Conservation (phyloP, 2,113 vertebrate species). For the Ctenodactylus gundi region DNA sequence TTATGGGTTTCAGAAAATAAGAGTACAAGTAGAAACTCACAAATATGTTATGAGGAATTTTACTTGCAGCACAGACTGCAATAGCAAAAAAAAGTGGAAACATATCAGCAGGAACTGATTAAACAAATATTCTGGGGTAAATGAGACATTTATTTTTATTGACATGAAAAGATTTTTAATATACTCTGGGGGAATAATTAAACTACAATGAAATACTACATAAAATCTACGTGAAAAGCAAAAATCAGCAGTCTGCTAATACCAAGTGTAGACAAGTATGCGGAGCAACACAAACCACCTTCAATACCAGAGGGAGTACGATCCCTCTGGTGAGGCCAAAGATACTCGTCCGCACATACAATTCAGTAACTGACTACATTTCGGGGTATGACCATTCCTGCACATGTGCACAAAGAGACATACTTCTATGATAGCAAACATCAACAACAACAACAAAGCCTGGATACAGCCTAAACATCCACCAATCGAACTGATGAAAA, state of each 20-base stretch:
- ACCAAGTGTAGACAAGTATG: background rate
- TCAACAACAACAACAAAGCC: background rate
- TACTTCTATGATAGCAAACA: background rate
- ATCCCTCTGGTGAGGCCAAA: background rate
- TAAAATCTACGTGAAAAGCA: background rate
- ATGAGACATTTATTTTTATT: background rate
- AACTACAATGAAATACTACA: background rate
- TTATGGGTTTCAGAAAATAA: background rate
- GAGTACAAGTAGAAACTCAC: background rate
- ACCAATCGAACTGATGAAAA: background rate
- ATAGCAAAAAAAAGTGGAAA: background rate
- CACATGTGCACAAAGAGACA: background rate
- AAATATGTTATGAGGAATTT: background rate
- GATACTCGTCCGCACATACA: accelerated
- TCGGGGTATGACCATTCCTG: background rate
- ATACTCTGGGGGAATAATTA: background rate
- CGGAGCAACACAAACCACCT: too few species aligned
- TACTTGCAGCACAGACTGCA: background rate
- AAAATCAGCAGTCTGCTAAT: background rate
- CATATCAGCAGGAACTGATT: background rate
- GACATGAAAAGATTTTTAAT: background rate
- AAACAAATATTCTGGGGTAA: background rate
- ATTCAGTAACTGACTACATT: background rate
- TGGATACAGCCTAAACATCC: background rate
- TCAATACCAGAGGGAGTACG: accelerated